A percentile compares a stretch with the other conserved stretches of the same genome.
phyloP scores from a whole-genome alignment of 1,140 invertebrate genomes.

The Gerris buenoi region DNA sequence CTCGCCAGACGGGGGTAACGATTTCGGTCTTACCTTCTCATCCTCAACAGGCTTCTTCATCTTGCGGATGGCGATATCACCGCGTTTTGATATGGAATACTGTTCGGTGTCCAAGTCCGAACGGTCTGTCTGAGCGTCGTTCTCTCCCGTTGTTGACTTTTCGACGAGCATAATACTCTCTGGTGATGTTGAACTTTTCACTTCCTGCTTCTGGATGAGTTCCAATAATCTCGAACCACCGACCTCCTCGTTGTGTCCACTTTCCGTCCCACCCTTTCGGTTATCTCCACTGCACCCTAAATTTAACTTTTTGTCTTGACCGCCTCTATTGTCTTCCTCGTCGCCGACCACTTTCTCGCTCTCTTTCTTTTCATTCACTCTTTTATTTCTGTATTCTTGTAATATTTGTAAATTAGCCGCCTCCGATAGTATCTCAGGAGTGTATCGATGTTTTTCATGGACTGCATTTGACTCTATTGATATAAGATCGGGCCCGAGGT shows the following conservation, averaged over 20 bases:
- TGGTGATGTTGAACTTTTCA: conserved; percentile 14
- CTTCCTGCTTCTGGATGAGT: conserved; percentile 34
- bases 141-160: background rate
- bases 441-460: conserved; percentile 8
- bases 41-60: background rate
- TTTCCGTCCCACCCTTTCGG: conserved; percentile 9
- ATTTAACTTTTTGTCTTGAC: too few relatives aligned
- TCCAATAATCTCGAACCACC: conserved; percentile 34
- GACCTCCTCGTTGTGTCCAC: conserved; percentile 22
- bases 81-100: conserved; percentile 18
- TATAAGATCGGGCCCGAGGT: conserved; percentile 14
- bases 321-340: too few relatives aligned
- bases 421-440: conserved; percentile 17
- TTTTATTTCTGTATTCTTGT: conserved; percentile 25
- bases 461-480: conserved; percentile 9
- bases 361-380: conserved; percentile 15
- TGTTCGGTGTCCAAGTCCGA: conserved; percentile 18
- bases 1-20: conserved; percentile 38
- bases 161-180: background rate
- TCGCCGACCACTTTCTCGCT: background rate
- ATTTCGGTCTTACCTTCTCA: conserved; percentile 20
- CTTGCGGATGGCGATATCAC: conserved; percentile 17
- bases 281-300: conserved; percentile 23
- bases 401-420: conserved; percentile 19
- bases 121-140: background rate